phyloP scores from a whole-genome alignment of 2,888 invertebrate species.

The Trachelus tabidus region DNA sequence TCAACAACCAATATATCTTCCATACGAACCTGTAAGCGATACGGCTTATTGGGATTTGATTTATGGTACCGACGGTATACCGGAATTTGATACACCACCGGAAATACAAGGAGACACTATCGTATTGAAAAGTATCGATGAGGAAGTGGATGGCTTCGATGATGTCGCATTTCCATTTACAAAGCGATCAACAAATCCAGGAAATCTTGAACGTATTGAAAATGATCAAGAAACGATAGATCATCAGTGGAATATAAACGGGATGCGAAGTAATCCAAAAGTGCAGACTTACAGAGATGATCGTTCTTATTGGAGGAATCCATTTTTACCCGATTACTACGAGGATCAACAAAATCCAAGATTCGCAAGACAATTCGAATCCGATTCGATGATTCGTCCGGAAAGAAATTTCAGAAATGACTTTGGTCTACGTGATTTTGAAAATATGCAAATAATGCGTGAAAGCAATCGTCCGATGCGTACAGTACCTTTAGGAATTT shows the following conservation, averaged over 20 bases:
- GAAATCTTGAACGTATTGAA: neutral
- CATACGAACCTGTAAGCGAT: conserved; percentile 6
- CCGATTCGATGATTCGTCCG: neutral
- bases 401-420: neutral
- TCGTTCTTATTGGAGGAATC: neutral
- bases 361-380: neutral
- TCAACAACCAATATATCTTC: neutral
- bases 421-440: neutral
- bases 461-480: neutral
- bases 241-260: neutral
- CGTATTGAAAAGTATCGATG: neutral
- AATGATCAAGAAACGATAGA: neutral
- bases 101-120: conserved; percentile 15
- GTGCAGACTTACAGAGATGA: neutral
- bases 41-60: conserved; percentile 27
- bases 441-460: neutral
- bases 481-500: neutral
- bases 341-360: neutral
- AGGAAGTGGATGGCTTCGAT: neutral
- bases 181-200: neutral
- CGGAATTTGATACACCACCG: conserved; percentile 23
- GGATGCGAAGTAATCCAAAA: neutral
- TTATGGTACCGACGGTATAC: conserved; percentile 25
- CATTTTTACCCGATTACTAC: neutral
- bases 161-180: neutral